phyloP scores from a whole-genome alignment of 2,888 invertebrate species.

The Spisula solida region DNA sequence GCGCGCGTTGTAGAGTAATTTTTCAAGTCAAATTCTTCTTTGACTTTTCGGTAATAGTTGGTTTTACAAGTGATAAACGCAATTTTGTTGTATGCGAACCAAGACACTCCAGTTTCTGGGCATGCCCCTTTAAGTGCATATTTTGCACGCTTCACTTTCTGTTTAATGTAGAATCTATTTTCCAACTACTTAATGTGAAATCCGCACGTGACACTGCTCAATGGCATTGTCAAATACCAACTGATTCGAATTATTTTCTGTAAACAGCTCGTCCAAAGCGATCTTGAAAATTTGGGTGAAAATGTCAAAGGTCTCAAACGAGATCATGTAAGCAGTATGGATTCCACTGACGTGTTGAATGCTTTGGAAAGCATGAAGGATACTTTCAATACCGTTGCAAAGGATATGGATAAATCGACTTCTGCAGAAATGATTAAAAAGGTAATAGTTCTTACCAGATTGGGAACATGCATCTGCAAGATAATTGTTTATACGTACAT shows the following conservation, averaged over 20 bases:
- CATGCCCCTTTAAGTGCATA: no score
- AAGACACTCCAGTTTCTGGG: no score
- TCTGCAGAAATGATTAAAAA: constrained; percentile 43
- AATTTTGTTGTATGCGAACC: no score
- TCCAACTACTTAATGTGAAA: no score
- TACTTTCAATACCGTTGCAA: constrained; percentile 33
- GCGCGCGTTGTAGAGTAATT: no score
- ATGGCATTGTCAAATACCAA: neutral
- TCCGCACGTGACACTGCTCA: no score
- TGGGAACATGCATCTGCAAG: neutral
- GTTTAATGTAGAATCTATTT: no score
- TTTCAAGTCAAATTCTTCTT: no score
- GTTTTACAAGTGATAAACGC: no score
- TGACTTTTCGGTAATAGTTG: no score
- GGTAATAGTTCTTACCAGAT: constrained; percentile 21
- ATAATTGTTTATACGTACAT: neutral
- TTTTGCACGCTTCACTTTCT: no score
- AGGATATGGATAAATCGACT: constrained; percentile 40
- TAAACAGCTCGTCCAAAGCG: constrained; percentile 22
- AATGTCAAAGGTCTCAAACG: constrained; percentile 51
- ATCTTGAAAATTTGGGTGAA: constrained; percentile 55
- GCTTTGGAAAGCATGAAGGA: constrained; percentile 55
- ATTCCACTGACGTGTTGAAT: constrained; percentile 45
- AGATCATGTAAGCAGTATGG: constrained; percentile 45
- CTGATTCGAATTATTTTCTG: neutral